Conservation (phyloP, 2,113 vertebrate genomes). For the Scomber japonicus region DNA sequence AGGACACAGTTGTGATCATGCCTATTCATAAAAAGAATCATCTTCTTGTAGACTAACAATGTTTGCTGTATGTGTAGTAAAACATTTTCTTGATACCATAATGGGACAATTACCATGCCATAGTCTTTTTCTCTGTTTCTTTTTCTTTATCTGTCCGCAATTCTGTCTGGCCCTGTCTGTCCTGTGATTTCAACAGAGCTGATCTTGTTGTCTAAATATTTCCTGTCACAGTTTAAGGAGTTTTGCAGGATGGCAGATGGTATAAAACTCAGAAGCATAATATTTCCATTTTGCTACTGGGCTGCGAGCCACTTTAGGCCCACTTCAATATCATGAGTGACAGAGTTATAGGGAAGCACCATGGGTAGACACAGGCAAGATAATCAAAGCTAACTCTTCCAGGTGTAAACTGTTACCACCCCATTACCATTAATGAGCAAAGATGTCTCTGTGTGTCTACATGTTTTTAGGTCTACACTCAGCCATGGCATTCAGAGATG, state of each 20-base stretch:
- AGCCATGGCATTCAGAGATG: slow-evolving; percentile 3
- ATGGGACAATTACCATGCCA: slow-evolving; percentile 2
- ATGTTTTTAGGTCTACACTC: slow-evolving; percentile 15
- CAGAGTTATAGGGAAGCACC: slow-evolving; percentile 44
- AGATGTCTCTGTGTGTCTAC: slow-evolving; percentile 14
- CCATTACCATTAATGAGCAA: slow-evolving; percentile 37
- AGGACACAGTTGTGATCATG: background rate
- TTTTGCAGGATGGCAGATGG: slow-evolving; percentile 74
- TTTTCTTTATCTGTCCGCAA: slow-evolving; percentile 23
- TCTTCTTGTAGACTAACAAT: slow-evolving; percentile 4
- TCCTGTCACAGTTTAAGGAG: slow-evolving; percentile 77
- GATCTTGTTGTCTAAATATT: slow-evolving; percentile 82
- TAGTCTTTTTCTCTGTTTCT: slow-evolving; percentile 24
- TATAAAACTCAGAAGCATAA: slow-evolving; percentile 64
- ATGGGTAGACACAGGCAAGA: slow-evolving; percentile 15
- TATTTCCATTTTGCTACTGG: slow-evolving; percentile 59
- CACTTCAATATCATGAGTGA: slow-evolving; percentile 12
- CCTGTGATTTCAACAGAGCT: slow-evolving; percentile 67
- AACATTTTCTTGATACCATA: slow-evolving; percentile 19
- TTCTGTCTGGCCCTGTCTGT: slow-evolving; percentile 60
- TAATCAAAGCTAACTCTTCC: slow-evolving; percentile 1
- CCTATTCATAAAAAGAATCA: background rate
- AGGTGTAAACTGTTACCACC: slow-evolving; percentile 44
- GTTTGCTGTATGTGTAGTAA: background rate
- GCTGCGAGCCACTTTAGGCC: slow-evolving; percentile 21